Evolutionary conservation across 2,888 invertebrate species (phyloP).

Genomic region (Dione vanillae): DNA sequence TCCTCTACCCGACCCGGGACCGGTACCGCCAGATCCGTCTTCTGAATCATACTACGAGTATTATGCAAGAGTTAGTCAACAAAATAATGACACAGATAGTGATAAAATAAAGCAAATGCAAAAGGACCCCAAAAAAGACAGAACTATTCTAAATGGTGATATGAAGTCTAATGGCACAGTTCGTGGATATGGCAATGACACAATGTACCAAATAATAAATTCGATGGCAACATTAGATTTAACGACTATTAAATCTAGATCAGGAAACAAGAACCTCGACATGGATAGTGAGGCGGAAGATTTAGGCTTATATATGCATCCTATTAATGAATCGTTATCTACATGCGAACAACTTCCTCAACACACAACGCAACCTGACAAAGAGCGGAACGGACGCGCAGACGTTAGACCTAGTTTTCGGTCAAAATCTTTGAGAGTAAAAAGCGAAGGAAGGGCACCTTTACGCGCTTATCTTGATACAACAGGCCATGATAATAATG

Average conservation of each 20-base stretch:
- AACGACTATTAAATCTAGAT: slow-evolving; percentile 69
- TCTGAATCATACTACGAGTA: slow-evolving; percentile 82
- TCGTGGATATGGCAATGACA: slow-evolving; percentile 56
- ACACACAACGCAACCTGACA: slow-evolving; percentile 69
- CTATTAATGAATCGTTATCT: slow-evolving; percentile 75
- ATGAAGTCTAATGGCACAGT: slow-evolving; percentile 49
- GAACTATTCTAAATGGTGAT: slow-evolving; percentile 51
- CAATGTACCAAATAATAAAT: slow-evolving; percentile 78
- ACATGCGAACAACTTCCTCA: slow-evolving; percentile 78
- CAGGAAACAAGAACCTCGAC: slow-evolving; percentile 66
- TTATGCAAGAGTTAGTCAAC: slow-evolving; percentile 80
- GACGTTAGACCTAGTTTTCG: slow-evolving; percentile 79
- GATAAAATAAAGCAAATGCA: slow-evolving; percentile 76
- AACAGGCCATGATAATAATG: slow-evolving; percentile 61
- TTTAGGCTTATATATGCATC: slow-evolving; percentile 77
- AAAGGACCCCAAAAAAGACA: slow-evolving; percentile 68
- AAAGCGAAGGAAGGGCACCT: slow-evolving; percentile 79
- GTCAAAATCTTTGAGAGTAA: slow-evolving; percentile 81
- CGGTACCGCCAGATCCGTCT: slow-evolving; percentile 75
- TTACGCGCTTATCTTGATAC: slow-evolving; percentile 73
- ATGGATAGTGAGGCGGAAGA: slow-evolving; percentile 75
- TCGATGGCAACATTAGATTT: slow-evolving; percentile 79
- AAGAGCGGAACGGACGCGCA: slow-evolving; percentile 73
- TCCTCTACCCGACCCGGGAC: slow-evolving; percentile 77
- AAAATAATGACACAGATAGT: slow-evolving; percentile 79